Base-by-base conservation (phyloP, 2,888 invertebrate genomes). In the Ommatoiulus sabulosus region DNA sequence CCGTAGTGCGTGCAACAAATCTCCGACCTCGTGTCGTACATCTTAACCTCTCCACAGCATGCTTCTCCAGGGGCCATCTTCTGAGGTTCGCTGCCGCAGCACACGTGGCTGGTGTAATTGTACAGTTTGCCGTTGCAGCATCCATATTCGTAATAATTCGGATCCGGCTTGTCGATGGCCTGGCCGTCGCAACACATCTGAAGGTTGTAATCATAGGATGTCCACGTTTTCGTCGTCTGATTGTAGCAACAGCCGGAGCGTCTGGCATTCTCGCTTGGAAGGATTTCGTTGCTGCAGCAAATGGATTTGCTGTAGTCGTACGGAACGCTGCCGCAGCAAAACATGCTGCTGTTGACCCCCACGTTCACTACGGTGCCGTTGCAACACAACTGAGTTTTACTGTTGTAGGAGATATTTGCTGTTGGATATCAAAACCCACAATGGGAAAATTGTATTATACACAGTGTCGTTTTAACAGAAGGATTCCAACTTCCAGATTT, bases 1-100 rank as follows among this genome's bases (percentile, higher is more conserved):
- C 80, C 80, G 12, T 35, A 12, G 15, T 35, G 0, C 12, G 35
- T 12, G 35, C 80, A 80, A 35, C 80, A 80, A 1, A 80, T 3
- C 24, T 80, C 12, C 3, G 80, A 24, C 12, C 10, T 35, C 1
- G 8, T 4, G 24, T 80, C 10, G 80, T 80, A 80, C 12, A 15
- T 3, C 12, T 3, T 3, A 10, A 12, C 12, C 3, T 24, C 12
- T 4, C 80, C 80, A 12, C 80, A 80, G 35, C 80, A 80, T 0
- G 7, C 12, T 0, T 0, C 2, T 0, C 12, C 80, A 10, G 6
- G 35, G 10, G 0, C 35, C 0, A 2, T 1, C 10, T 35, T 12
- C 80, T 0, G 6, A 35, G 12, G 2, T 12, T 1, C 35, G 2
- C 80, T 35, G 0, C 35, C 80, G 80, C 80, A 80, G 12, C 80